These are phyloP conservation scores for Caenorhabditis sp. DNA, from an alignment of 2,888 invertebrate species.

Conservation along the genomic window DNA sequence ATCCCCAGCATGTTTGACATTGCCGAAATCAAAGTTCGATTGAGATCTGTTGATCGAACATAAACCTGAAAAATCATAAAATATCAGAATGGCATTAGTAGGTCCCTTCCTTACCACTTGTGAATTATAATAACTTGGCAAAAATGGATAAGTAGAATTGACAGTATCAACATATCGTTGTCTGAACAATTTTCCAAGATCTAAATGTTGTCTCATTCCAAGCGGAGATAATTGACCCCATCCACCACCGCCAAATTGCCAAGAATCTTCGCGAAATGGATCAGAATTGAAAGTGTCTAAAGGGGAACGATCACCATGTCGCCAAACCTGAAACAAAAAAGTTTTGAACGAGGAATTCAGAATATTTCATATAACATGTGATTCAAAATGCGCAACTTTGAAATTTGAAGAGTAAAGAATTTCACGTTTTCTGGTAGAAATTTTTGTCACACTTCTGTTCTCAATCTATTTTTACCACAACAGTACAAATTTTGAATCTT, in stretches of 20 bases:
- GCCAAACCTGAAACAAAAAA: slow-evolving; percentile 45
- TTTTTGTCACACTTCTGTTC: too few relatives aligned
- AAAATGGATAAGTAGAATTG: background rate
- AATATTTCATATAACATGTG: too few relatives aligned
- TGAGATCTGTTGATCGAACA: slow-evolving; percentile 82
- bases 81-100: too few relatives aligned
- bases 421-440: too few relatives aligned
- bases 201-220: slow-evolving; percentile 50
- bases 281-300: slow-evolving; percentile 47
- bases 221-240: slow-evolving; percentile 55
- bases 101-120: background rate
- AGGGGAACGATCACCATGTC: slow-evolving; percentile 62
- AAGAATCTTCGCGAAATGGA: slow-evolving; percentile 29
- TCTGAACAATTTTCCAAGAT: slow-evolving; percentile 41
- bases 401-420: too few relatives aligned
- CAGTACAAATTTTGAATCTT: too few relatives aligned
- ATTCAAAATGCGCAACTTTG: too few relatives aligned
- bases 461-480: too few relatives aligned
- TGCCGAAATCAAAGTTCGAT: slow-evolving; percentile 79
- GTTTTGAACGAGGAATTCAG: background rate
- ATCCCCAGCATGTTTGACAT: slow-evolving; percentile 66
- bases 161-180: slow-evolving; percentile 32
- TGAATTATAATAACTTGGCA: slow-evolving; percentile 66
- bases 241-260: slow-evolving; percentile 43
- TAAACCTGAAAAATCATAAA: too few relatives aligned